Evolutionary conservation across 2,888 invertebrate species (phyloP).

Genomic region (Plagiodera versicolora): DNA sequence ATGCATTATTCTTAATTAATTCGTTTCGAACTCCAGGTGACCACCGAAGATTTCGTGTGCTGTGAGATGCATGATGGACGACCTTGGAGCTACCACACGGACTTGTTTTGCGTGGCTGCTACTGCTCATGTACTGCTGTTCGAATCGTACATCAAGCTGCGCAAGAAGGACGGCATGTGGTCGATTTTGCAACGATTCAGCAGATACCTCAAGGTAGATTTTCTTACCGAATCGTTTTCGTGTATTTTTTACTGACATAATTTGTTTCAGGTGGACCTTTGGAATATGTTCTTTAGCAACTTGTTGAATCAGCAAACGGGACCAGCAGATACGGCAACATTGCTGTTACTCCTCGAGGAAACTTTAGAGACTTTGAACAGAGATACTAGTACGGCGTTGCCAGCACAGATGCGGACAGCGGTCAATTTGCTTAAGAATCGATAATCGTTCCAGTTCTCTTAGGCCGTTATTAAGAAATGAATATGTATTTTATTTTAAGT

Average conservation of each 20-base stretch:
- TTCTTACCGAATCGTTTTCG: too few species aligned
- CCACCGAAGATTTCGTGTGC: slow-evolving; percentile 78
- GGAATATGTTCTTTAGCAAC: slow-evolving; percentile 79
- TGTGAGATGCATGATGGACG: slow-evolving; percentile 88
- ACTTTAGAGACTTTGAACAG: slow-evolving; percentile 39
- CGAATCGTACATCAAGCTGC: slow-evolving; percentile 82
- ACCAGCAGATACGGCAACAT: slow-evolving; percentile 44
- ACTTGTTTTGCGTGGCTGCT: slow-evolving; percentile 86
- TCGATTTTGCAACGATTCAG: slow-evolving; percentile 47
- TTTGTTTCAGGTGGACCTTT: slow-evolving; percentile 56
- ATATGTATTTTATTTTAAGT: slow-evolving; percentile 28
- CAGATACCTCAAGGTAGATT: slow-evolving; percentile 60
- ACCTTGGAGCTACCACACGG: slow-evolving; percentile 94
- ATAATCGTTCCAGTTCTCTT: slow-evolving; percentile 38
- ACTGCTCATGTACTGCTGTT: slow-evolving; percentile 85
- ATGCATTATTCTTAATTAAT: slow-evolving; percentile 5
- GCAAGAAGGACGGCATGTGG: slow-evolving; percentile 50
- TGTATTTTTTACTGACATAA: too few species aligned
- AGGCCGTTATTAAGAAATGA: slow-evolving; percentile 21
- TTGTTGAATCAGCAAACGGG: slow-evolving; percentile 67
- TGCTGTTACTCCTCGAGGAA: slow-evolving; percentile 42
- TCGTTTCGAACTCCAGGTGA: slow-evolving; percentile 54
- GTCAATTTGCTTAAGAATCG: slow-evolving; percentile 49
- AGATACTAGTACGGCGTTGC: slow-evolving; percentile 33
- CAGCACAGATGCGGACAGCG: slow-evolving; percentile 43